Evolutionary conservation across 2,888 invertebrate species (phyloP).

Genomic region (Caenorhabditis plicata): DNA sequence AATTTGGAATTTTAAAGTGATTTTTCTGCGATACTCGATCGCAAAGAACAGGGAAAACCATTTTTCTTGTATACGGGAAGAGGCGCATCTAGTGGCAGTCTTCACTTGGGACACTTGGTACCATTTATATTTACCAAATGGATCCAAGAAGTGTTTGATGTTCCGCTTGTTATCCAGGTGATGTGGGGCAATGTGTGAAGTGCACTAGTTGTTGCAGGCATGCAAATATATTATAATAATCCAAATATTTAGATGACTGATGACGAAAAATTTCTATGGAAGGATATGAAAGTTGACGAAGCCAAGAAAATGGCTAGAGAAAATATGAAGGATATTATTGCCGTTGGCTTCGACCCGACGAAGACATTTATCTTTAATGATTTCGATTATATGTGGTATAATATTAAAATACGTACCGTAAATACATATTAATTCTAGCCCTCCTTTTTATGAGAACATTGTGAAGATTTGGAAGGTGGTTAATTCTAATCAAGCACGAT

Average conservation of each 20-base stretch:
- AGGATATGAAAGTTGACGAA: conserved; percentile 80
- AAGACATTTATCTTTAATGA: conserved; percentile 97
- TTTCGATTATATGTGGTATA: conserved; percentile 86
- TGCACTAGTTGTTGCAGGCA: not conserved
- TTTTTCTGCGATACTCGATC: conserved; percentile 80
- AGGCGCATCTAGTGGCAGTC: conserved; percentile 73
- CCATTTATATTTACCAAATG: conserved; percentile 85
- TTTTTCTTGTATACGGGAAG: conserved; percentile 96
- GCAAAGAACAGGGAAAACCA: conserved; percentile 84
- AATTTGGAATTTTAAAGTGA: conserved; percentile 70
- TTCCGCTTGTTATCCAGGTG: conserved; percentile 83
- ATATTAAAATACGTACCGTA: conserved; percentile 69
- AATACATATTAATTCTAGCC: conserved; percentile 70
- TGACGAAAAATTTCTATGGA: conserved; percentile 97
- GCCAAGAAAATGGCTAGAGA: conserved; percentile 80
- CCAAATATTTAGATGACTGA: conserved; percentile 78
- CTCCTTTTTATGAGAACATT: conserved; percentile 90
- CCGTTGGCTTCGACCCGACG: conserved; percentile 86
- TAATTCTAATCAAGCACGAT: conserved; percentile 95
- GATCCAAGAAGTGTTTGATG: conserved; percentile 93
- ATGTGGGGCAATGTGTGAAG: not conserved
- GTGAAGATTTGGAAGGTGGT: conserved; percentile 88
- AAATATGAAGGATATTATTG: conserved; percentile 96
- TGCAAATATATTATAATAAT: not conserved
- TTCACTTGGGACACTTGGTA: conserved; percentile 95